Conservation (phyloP, 1,140 invertebrate species). For the Drosophila kikkawai region DNA sequence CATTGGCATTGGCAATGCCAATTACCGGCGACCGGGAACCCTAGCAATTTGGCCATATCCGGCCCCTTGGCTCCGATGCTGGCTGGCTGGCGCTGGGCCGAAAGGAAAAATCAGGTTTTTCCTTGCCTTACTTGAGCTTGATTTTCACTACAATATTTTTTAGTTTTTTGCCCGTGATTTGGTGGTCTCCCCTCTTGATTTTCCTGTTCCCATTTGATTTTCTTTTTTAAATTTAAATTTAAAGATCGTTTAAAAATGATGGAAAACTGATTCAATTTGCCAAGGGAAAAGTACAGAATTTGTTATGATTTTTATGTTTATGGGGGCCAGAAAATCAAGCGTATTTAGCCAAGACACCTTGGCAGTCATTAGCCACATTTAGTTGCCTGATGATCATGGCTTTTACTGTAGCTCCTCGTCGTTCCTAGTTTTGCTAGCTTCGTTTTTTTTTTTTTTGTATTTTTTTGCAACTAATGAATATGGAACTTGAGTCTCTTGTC, state of each 20-base stretch:
- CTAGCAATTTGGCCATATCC: constrained; percentile 83
- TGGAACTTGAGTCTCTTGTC: constrained; percentile 78
- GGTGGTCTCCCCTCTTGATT: constrained; percentile 48
- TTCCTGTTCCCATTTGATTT: constrained; percentile 30
- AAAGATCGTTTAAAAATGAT: constrained; percentile 42
- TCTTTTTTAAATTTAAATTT: constrained; percentile 13
- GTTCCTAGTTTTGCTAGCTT: neutral
- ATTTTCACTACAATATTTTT: constrained; percentile 57
- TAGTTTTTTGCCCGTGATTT: constrained; percentile 43
- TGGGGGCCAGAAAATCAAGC: constrained; percentile 29
- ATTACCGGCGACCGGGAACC: constrained; percentile 76
- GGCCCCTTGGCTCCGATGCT: constrained; percentile 70
- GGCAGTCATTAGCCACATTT: constrained; percentile 73
- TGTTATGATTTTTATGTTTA: constrained; percentile 29
- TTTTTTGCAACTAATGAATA: constrained; percentile 77
- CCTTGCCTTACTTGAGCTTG: constrained; percentile 56
- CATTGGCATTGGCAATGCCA: constrained; percentile 73
- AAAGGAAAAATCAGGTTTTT: constrained; percentile 76
- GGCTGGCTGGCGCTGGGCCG: constrained; percentile 43
- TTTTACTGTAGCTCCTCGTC: constrained; percentile 9
- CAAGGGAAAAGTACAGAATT: constrained; percentile 28
- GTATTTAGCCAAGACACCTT: constrained; percentile 56
- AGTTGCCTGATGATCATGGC: constrained; percentile 66
- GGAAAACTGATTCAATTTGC: constrained; percentile 41
- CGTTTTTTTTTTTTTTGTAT: constrained; percentile 20